These are phyloP conservation scores for Acinonyx jubatus DNA, from an alignment of 2,113 vertebrate species.

Conservation along the genomic window DNA sequence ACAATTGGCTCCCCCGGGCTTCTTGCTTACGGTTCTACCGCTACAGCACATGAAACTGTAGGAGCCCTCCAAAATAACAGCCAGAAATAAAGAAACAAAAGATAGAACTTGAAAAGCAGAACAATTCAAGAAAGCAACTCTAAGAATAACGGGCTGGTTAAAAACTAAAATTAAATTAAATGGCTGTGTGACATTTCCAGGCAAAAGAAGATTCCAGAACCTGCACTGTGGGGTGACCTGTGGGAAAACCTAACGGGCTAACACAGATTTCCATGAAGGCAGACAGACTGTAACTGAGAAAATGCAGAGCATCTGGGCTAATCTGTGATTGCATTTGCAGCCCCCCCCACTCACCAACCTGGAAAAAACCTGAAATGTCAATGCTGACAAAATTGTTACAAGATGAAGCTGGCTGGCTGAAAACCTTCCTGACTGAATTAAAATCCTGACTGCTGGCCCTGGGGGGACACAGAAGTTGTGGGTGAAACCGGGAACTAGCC, in stretches of 20 bases:
- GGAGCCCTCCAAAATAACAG: background rate
- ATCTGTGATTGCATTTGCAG: background rate
- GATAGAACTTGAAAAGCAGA: background rate
- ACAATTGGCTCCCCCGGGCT: background rate
- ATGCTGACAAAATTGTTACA: background rate
- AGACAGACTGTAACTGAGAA: background rate
- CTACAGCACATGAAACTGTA: background rate
- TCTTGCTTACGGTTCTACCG: background rate
- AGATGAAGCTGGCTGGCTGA: background rate
- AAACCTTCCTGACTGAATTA: background rate
- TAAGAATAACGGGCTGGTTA: background rate
- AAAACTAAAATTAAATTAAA: background rate
- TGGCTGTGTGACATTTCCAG: background rate
- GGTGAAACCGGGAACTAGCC: background rate
- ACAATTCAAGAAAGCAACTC: background rate
- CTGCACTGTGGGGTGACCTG: background rate
- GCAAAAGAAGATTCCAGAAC: background rate
- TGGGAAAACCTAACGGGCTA: background rate
- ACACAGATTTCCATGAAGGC: background rate
- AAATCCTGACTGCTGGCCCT: background rate
- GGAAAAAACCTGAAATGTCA: background rate
- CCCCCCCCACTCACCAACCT: background rate
- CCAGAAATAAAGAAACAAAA: background rate
- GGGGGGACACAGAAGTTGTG: background rate
- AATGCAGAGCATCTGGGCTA: background rate